Conservation (phyloP, 2,888 invertebrate species). For the Peribatodes rhomboidaria region DNA sequence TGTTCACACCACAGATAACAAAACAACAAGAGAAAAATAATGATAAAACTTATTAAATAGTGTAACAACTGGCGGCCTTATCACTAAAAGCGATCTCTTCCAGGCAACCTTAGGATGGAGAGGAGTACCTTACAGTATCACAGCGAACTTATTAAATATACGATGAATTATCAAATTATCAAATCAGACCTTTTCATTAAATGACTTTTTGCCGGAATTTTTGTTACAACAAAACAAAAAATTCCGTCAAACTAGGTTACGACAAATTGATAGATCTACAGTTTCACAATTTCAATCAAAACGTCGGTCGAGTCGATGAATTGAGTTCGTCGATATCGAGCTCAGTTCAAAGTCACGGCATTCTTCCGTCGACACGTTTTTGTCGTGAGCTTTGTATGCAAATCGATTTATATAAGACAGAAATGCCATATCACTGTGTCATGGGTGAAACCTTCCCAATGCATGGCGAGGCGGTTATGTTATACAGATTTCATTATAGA, state of each 20-base stretch:
- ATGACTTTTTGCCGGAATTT: neutral
- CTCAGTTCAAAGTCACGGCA: conserved; percentile 40
- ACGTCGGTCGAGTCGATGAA: neutral
- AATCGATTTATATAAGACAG: conserved; percentile 31
- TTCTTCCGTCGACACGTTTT: conserved; percentile 42
- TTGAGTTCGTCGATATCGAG: conserved; percentile 10
- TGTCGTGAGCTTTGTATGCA: conserved; percentile 39
- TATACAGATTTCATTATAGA: neutral
- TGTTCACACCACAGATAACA: no score
- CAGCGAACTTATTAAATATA: no score
- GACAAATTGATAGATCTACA: neutral
- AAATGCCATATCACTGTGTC: conserved; percentile 30
- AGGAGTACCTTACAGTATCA: no score
- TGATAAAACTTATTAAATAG: no score
- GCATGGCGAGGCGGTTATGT: neutral
- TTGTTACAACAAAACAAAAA: neutral
- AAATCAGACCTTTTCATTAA: no score
- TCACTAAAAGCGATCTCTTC: no score
- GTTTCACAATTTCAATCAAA: conserved; percentile 15
- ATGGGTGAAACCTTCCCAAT: conserved; percentile 25
- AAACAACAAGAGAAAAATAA: no score
- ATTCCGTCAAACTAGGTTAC: neutral
- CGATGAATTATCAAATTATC: no score
- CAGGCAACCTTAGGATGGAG: no score
- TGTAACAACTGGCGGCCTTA: no score